phyloP scores from a whole-genome alignment of 2,113 vertebrate species.

The Gobius niger region DNA sequence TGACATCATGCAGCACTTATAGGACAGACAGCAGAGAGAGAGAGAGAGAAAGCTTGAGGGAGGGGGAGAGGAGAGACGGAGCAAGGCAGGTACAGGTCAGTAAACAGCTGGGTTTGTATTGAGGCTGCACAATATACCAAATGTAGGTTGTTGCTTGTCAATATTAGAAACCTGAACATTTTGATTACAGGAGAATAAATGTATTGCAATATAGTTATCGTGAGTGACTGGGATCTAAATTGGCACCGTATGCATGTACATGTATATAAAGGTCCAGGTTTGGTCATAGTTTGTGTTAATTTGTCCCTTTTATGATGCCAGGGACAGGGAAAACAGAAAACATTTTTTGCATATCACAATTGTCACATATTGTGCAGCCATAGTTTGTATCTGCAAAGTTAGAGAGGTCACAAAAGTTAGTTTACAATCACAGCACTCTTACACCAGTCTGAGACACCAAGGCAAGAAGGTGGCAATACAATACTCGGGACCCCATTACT shows the following conservation, averaged over 20 bases:
- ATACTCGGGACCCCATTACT: constrained; percentile 40
- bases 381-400: constrained; percentile 18
- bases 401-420: constrained; percentile 51
- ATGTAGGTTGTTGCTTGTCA: not conserved
- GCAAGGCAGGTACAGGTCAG: constrained; percentile 35
- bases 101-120: constrained; percentile 19
- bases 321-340: no score
- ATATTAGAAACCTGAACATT: no score
- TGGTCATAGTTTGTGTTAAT: not conserved
- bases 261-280: not conserved
- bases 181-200: not conserved
- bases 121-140: not conserved
- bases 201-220: not conserved
- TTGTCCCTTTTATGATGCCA: not conserved
- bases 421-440: constrained; percentile 58
- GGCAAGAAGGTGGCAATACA: constrained; percentile 66
- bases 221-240: not conserved
- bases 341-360: not conserved
- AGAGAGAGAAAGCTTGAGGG: constrained; percentile 16
- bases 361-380: not conserved
- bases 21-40: constrained; percentile 45
- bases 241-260: not conserved
- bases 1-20: constrained; percentile 66
- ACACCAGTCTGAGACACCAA: constrained; percentile 67
- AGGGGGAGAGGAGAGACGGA: constrained; percentile 33